A percentile compares a stretch with the other conserved stretches of the same genome.
Conservation (phyloP, 2,113 vertebrate species). For the Myrmecophaga tridactyla region DNA sequence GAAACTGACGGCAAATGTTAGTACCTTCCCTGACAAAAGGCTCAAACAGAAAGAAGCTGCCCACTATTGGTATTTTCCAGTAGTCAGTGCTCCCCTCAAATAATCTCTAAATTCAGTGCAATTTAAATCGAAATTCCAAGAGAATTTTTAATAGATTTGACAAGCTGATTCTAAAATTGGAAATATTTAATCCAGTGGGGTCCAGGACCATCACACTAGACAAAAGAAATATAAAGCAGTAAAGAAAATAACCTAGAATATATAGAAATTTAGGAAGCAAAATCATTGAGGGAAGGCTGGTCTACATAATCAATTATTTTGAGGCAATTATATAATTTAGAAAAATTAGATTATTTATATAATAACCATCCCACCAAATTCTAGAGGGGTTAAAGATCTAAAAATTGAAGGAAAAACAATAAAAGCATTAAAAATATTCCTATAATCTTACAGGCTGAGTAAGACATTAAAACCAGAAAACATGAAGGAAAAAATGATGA, state of each 20-base stretch:
- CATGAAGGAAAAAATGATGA: background rate
- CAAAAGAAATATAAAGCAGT: background rate
- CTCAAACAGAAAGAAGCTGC: background rate
- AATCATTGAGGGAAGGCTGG: background rate
- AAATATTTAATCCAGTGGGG: background rate
- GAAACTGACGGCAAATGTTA: background rate
- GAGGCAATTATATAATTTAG: background rate
- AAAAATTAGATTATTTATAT: background rate
- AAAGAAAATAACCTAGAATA: background rate
- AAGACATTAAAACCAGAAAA: background rate
- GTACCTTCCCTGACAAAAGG: too few relatives aligned
- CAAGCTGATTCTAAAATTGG: background rate
- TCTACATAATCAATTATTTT: background rate
- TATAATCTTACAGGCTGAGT: background rate
- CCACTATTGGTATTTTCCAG: rapidly evolving
- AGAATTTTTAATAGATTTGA: background rate
- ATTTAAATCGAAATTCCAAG: background rate
- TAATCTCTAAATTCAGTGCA: background rate
- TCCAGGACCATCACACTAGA: too few relatives aligned
- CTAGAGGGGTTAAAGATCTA: background rate
- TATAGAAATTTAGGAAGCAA: too few relatives aligned
- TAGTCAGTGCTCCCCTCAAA: background rate
- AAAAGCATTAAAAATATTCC: background rate
- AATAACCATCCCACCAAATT: background rate
- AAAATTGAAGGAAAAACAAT: background rate